Base-by-base conservation (phyloP, 92 coral and sea anemone species). In the Micromussa lordhowensis region DNA sequence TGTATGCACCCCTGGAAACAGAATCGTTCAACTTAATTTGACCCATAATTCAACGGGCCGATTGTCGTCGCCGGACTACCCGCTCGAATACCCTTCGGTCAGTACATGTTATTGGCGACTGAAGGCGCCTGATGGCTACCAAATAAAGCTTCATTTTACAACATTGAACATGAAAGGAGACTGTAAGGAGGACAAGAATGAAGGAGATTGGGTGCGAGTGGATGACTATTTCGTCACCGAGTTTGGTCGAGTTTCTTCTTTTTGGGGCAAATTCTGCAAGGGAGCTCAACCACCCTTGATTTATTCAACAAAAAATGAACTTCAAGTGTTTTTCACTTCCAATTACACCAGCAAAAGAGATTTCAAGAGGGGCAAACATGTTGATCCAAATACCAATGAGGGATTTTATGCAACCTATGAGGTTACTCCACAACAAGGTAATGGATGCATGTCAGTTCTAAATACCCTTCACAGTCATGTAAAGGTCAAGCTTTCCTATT, bases 21-120 rank as follows among this genome's bases (percentile, higher is more conserved):
- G 80, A 30, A 19, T 87, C 72, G 55, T 87, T 51, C 71, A 80
- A 28, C 79, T 69, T 21, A 87, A 87, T 32, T 59, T 87, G 73
- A 87, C 86, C 54, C 75, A 69, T 0, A 70, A 80, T 81, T 77
- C 90, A 28, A 68, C 86, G 6, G 90, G 90, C 0, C 85, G 90
- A 22, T 26, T 87, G 26, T 80, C 90, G 30, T 68, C 85, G 30
- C 90, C 90, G 28, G 85, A 87, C 80, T 87, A 79, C 82, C 90
- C 90, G 24, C 82, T 87, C 22, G 79, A 69, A 31, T 81, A 68
- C 19, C 36, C 86, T 16, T 40, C 80, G 58, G 32, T 58, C 61
- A 31, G 57, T 44, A 44, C 79, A 21, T 87, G 90, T 34, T 80
- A 32, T 63, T 79, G 80, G 86, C 61, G 86, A 79, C 32, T 87